These are phyloP conservation scores for Propithecus perrieri DNA, from an alignment of 2,797 vertebrate species.

Conservation along the genomic window DNA sequence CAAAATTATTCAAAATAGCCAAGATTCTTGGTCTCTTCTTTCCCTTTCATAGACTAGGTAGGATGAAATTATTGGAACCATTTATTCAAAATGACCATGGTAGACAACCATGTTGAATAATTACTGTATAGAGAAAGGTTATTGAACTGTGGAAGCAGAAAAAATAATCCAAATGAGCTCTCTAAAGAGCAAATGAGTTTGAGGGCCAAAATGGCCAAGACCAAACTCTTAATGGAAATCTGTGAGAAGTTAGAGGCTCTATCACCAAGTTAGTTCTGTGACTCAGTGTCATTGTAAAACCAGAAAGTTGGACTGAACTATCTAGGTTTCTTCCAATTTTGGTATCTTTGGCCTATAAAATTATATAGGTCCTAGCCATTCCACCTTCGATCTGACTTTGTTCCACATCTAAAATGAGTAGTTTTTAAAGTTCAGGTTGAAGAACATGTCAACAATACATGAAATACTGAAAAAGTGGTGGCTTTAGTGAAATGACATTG, in stretches of 20 bases:
- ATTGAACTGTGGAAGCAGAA: neutral
- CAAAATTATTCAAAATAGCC: neutral
- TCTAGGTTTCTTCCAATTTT: neutral
- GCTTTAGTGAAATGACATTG: neutral
- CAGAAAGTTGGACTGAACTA: neutral
- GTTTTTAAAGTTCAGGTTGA: slow-evolving; percentile 4
- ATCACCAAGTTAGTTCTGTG: neutral
- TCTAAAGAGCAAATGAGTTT: neutral
- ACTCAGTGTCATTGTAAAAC: neutral
- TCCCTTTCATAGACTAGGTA: neutral
- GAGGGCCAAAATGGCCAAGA: neutral
- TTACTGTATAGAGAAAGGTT: neutral
- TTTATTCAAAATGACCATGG: neutral
- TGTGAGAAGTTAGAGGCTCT: neutral
- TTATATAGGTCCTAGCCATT: neutral
- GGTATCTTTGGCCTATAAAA: neutral
- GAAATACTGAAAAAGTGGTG: neutral
- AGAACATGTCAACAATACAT: neutral
- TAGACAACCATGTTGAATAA: neutral
- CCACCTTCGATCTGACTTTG: neutral
- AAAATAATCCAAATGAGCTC: neutral
- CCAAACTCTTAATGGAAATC: neutral
- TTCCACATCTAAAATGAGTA: neutral
- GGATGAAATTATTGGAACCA: neutral
- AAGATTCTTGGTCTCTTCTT: neutral